A percentile compares a stretch with the other conserved stretches of the same genome.
These are phyloP conservation scores for Delia radicum DNA, from an alignment of 1,140 invertebrate species.

Conservation along the genomic window DNA sequence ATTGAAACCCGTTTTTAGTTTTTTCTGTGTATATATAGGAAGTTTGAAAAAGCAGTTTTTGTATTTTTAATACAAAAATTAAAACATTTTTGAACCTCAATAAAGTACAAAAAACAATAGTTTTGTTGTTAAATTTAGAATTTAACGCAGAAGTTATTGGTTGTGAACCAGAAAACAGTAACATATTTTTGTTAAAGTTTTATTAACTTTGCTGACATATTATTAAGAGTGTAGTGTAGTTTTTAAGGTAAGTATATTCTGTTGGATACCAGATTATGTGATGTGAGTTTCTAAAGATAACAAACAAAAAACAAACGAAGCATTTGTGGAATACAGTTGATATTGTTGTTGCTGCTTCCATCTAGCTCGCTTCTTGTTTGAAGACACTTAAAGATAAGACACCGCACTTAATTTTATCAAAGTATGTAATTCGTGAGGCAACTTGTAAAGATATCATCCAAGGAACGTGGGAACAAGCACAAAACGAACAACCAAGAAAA, in stretches of 20 bases:
- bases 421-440: slow-evolving; percentile 15
- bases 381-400: slow-evolving; percentile 20
- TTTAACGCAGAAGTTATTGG: no score
- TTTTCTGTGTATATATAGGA: no score
- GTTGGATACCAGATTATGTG: neutral
- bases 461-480: neutral
- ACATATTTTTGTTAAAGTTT: no score
- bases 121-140: no score
- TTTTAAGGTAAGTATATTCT: neutral
- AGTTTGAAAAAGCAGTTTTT: no score
- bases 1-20: no score
- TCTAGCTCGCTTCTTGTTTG: slow-evolving; percentile 2
- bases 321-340: neutral
- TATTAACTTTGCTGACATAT: no score
- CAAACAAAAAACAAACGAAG: neutral
- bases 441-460: neutral
- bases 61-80: no score
- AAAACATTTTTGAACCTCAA: no score
- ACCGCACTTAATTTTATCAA: slow-evolving; percentile 18
- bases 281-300: neutral
- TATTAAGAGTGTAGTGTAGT: no score
- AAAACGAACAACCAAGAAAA: neutral
- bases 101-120: no score
- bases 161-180: no score
- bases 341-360: slow-evolving; percentile 12